Evolutionary conservation across 2,113 vertebrate species (phyloP).

Genomic region (Petromus typicus): DNA sequence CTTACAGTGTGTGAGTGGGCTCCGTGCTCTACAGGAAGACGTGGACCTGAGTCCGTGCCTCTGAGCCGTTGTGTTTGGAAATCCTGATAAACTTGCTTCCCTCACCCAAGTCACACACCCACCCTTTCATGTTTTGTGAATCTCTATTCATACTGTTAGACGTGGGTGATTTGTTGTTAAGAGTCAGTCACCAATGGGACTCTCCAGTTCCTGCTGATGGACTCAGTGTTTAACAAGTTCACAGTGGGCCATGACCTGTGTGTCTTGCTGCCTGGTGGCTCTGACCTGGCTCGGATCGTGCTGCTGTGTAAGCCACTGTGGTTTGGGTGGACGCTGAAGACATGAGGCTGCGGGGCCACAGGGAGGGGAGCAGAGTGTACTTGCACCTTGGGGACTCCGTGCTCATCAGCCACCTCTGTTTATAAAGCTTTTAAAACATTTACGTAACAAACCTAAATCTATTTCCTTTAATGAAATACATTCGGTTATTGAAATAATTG

Average conservation of each 20-base stretch:
- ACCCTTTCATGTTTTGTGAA: too few species aligned
- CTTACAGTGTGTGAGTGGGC: background rate
- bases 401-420: background rate
- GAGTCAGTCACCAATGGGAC: background rate
- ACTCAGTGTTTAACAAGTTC: background rate
- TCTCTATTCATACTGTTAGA: background rate
- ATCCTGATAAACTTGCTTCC: background rate
- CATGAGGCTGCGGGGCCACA: background rate
- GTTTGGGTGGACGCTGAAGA: background rate
- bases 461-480: background rate
- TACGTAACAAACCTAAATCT: background rate
- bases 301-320: background rate
- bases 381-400: background rate
- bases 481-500: background rate
- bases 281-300: background rate
- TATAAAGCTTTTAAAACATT: background rate
- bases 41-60: background rate
- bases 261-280: background rate
- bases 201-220: background rate
- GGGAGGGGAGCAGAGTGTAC: background rate
- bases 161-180: conserved; percentile 29
- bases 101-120: background rate
- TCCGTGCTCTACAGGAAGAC: background rate
- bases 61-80: background rate
- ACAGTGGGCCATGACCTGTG: background rate